Evolutionary conservation across 2,113 vertebrate genomes (phyloP).

Genomic region (Macroglossus sobrinus): DNA sequence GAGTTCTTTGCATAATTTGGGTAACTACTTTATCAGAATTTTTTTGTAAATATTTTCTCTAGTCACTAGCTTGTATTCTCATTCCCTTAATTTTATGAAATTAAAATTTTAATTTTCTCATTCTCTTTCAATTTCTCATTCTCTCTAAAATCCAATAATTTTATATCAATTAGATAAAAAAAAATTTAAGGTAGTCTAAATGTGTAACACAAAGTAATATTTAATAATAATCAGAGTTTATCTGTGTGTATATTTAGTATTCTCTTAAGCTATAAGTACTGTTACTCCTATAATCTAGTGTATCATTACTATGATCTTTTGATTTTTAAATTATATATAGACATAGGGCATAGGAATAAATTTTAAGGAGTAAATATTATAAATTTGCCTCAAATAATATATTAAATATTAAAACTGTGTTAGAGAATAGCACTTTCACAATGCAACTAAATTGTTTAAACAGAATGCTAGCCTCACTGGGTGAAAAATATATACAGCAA

Average conservation of each 20-base stretch:
- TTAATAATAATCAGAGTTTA: not conserved
- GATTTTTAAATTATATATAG: not conserved
- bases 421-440: constrained; percentile 4
- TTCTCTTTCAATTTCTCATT: not conserved
- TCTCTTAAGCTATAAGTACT: not conserved
- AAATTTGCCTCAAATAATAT: not conserved
- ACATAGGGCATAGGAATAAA: not conserved
- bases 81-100: not conserved
- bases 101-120: not conserved
- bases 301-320: not conserved
- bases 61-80: not conserved
- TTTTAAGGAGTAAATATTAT: not conserved
- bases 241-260: not conserved
- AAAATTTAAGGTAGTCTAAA: not conserved
- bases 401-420: constrained; percentile 22
- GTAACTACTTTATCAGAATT: not conserved
- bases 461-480: not conserved
- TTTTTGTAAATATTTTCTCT: not conserved
- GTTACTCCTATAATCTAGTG: not conserved
- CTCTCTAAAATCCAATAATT: not conserved
- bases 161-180: not conserved
- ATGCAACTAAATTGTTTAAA: constrained; percentile 13
- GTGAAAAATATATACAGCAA: not conserved
- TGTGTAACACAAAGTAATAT: not conserved
- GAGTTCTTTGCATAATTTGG: not conserved